These are phyloP conservation scores for Xiphorhynchus erythropygius DNA, from an alignment of 2,797 vertebrate species.

Conservation along the genomic window DNA sequence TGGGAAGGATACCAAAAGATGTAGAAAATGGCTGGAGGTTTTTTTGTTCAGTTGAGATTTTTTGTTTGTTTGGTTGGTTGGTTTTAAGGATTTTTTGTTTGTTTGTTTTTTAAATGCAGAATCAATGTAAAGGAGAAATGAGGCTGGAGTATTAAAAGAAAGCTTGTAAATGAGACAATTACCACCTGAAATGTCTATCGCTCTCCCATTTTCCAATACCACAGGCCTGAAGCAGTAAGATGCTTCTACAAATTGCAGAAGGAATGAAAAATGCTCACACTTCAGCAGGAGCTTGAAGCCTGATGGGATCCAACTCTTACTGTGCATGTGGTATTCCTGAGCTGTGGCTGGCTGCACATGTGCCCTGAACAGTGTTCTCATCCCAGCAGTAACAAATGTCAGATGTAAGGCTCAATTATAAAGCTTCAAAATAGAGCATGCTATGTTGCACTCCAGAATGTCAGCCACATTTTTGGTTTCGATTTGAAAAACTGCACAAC, in stretches of 20 bases:
- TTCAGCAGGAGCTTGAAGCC: neutral
- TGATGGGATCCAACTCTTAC: neutral
- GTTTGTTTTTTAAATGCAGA: neutral
- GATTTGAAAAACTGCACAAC: neutral
- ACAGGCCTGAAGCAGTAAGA: neutral
- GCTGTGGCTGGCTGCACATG: neutral
- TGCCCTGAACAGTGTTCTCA: neutral
- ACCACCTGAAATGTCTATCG: neutral
- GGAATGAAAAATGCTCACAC: neutral
- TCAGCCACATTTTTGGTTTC: neutral
- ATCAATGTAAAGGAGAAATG: neutral
- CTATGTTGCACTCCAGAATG: neutral
- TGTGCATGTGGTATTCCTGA: neutral
- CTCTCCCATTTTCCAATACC: neutral
- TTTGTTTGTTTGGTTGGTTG: no score
- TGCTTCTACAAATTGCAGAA: neutral
- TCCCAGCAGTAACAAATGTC: neutral
- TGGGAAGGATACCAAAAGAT: neutral
- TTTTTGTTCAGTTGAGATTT: no score
- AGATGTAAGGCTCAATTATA: neutral
- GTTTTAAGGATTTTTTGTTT: no score
- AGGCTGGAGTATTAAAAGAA: neutral
- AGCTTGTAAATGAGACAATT: neutral
- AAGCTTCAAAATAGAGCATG: neutral
- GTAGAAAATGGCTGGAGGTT: neutral